phyloP scores from a whole-genome alignment of 2,797 vertebrate genomes.

The Clarias pachynema region DNA sequence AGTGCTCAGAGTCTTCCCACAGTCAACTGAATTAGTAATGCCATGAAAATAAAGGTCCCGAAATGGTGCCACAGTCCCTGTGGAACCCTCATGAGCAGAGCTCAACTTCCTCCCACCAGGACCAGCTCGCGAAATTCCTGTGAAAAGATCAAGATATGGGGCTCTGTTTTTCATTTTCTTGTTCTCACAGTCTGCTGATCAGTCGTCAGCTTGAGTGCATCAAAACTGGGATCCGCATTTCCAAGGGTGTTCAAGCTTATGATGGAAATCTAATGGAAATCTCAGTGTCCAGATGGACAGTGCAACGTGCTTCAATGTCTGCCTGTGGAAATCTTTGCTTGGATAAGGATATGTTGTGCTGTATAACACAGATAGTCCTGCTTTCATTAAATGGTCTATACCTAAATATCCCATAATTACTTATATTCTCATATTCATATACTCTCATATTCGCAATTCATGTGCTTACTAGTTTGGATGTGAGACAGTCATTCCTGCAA shows the following conservation, averaged over 20 bases:
- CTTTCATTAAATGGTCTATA: constrained; percentile 10
- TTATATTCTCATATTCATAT: too few relatives aligned
- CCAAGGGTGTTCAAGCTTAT: constrained; percentile 37
- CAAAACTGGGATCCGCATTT: constrained; percentile 46
- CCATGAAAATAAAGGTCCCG: constrained; percentile 71
- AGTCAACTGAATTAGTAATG: constrained; percentile 77
- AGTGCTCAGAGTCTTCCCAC: constrained; percentile 70
- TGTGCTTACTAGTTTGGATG: constrained; percentile 29
- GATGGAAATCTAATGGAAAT: constrained; percentile 37
- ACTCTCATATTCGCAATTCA: constrained; percentile 8
- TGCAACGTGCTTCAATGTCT: constrained; percentile 3
- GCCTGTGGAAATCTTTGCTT: constrained; percentile 3
- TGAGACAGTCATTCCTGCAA: constrained; percentile 7
- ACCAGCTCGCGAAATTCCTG: constrained; percentile 45
- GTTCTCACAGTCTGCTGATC: constrained; percentile 55
- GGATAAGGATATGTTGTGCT: constrained; percentile 2
- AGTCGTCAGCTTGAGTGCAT: constrained; percentile 50
- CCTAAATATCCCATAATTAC: constrained; percentile 22
- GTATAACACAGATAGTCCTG: constrained; percentile 14
- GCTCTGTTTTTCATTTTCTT: constrained; percentile 55
- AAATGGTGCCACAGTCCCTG: constrained; percentile 69
- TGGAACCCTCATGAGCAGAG: constrained; percentile 62
- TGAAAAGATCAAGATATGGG: constrained; percentile 53
- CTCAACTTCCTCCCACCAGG: constrained; percentile 61
- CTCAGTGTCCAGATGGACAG: constrained; percentile 21